Evolutionary conservation across 2,113 vertebrate genomes (phyloP).

Genomic region (Leucopsar rothschildi): DNA sequence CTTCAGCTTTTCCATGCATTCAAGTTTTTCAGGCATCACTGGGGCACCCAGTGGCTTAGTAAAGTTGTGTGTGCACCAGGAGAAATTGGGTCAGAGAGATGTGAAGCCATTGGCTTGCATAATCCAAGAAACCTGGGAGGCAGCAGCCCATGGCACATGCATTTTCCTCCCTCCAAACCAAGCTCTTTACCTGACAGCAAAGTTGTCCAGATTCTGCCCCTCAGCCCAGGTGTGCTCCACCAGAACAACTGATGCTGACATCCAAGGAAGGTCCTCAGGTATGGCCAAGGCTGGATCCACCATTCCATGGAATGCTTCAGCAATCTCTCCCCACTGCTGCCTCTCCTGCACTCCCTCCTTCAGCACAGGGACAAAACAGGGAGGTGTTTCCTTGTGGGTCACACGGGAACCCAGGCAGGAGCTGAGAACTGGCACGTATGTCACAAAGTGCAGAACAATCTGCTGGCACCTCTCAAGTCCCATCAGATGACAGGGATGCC

Average conservation of each 20-base stretch:
- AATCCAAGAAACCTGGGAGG: background rate
- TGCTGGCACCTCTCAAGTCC: background rate
- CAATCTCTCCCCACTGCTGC: background rate
- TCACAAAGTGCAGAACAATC: background rate
- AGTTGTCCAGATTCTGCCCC: background rate
- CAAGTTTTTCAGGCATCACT: background rate
- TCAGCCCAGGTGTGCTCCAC: background rate
- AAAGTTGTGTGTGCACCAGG: background rate
- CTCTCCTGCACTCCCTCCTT: background rate
- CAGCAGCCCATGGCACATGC: background rate
- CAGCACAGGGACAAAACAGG: background rate
- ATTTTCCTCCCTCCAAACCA: background rate
- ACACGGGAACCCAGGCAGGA: rapidly evolving
- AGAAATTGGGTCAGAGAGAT: background rate
- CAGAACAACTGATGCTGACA: background rate
- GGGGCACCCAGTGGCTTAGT: background rate
- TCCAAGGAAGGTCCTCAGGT: background rate
- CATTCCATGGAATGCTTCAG: background rate
- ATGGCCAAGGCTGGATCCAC: background rate
- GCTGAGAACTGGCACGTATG: too few relatives aligned
- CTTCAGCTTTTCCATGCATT: rapidly evolving
- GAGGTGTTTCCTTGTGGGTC: background rate
- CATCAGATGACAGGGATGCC: background rate
- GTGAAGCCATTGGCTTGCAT: background rate
- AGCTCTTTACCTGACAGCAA: background rate